Evolutionary conservation across 1,140 invertebrate species (phyloP).

Genomic region (Zaprionus davidi): DNA sequence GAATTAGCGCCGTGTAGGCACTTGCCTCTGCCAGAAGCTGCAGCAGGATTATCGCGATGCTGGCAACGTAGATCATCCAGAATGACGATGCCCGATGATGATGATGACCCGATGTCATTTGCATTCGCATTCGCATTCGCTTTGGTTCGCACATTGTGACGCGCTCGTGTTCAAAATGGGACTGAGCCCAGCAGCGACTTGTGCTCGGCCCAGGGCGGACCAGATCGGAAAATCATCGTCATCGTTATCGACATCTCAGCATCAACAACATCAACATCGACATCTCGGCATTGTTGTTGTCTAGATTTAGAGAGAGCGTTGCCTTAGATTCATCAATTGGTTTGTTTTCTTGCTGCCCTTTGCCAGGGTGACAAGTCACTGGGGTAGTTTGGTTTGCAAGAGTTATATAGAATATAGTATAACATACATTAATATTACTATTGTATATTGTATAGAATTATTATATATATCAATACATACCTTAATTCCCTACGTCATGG

Average conservation of each 20-base stretch:
- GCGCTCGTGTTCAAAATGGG: slow-evolving; percentile 60
- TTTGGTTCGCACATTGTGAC: slow-evolving; percentile 57
- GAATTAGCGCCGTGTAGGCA: slow-evolving; percentile 66
- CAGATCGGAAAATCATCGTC: slow-evolving; percentile 16
- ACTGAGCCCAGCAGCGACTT: slow-evolving; percentile 36
- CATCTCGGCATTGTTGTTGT: slow-evolving; percentile 15
- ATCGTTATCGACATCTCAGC: slow-evolving; percentile 27
- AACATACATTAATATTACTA: not conserved
- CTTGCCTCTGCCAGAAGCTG: slow-evolving; percentile 44
- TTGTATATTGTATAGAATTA: too few relatives aligned
- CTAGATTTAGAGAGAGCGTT: slow-evolving; percentile 4
- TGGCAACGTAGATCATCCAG: slow-evolving; percentile 29
- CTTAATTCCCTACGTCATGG: too few relatives aligned
- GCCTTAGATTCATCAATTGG: slow-evolving; percentile 61
- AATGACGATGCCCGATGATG: not conserved
- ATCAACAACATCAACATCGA: slow-evolving; percentile 29
- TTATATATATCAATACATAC: too few relatives aligned
- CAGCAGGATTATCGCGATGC: slow-evolving; percentile 25
- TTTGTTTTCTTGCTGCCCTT: slow-evolving; percentile 25
- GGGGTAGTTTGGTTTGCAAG: not conserved
- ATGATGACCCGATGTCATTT: not conserved
- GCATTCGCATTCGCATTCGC: slow-evolving; percentile 29
- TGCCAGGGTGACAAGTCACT: not conserved
- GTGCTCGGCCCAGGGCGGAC: not conserved
- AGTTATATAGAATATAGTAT: not conserved